Evolutionary conservation across 2,113 vertebrate species (phyloP), one percentile per base, ranked within the genome.

Genomic region (Tenebrosternarchus preto): DNA sequence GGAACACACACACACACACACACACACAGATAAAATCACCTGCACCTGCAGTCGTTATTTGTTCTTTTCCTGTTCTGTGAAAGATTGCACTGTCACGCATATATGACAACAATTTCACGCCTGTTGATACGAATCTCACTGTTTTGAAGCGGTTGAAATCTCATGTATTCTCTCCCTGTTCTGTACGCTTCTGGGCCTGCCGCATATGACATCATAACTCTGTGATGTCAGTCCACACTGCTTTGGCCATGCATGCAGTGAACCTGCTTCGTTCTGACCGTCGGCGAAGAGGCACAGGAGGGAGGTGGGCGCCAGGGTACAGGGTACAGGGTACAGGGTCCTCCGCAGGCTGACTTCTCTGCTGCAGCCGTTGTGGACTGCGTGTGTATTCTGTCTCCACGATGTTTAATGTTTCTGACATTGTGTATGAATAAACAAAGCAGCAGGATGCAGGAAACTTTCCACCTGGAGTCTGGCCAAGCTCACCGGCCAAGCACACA

Each of bases 381-480:
- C 1, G 59, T 78, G 71, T 75, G 76, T 59, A 60, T 80, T 74
- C 33, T 75, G 55, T 22, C 71, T 69, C 29, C 43, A 36, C 57
- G 74, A 61, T 56, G 66, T 76, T 46, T 82, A 1, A 39, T 83
- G 85, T 84, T 80, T 84, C 39, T 59, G 73, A 82, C 77, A 61
- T 82, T 84, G 84, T 87, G 78, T 78, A 70, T 84, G 83, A 84
- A 82, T 88, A 88, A 84, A 87, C 83, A 82, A 83, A 73, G 74
- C 77, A 19, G 76, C 73, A 81, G 78, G 83, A 79, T 15, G 76
- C 73, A 81, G 78, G 83, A 79, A 80, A 67, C 73, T 81, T 71
- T 71, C 74, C 85, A 83, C 84, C 86, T 87, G 78, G 80, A 84
- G 73, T 72, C 71, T 76, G 50, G 80, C 80, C 84, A 84, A 70